phyloP scores from a whole-genome alignment of 2,797 vertebrate genomes.

The Melanotaenia nigrans region DNA sequence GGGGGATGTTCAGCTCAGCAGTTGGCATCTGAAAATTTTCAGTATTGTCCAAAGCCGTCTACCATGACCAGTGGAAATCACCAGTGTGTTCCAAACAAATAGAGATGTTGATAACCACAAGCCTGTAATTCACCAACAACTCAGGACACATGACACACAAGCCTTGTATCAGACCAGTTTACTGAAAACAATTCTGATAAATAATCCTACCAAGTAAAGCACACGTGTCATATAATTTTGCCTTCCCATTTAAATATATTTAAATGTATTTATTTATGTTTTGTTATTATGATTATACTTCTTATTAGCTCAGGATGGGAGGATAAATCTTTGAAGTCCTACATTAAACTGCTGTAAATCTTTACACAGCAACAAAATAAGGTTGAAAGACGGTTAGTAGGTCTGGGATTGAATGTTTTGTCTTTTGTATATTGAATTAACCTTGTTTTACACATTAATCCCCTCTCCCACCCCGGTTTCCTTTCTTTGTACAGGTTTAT shows the following conservation, averaged over 20 bases:
- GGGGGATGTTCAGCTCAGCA: too few species aligned
- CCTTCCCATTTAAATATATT: neutral
- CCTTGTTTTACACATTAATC: neutral
- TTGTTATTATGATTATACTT: neutral
- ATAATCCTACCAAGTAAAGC: neutral
- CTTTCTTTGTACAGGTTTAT: constrained; percentile 84
- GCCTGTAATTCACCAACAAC: too few species aligned
- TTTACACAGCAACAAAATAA: neutral
- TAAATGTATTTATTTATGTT: neutral
- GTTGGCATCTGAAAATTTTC: too few species aligned
- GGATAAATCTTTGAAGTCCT: neutral
- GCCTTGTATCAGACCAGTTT: neutral
- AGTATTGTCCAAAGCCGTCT: too few species aligned
- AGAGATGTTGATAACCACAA: too few species aligned
- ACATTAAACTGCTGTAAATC: neutral
- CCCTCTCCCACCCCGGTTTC: neutral
- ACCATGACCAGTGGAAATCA: too few species aligned
- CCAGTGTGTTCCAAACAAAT: too few species aligned
- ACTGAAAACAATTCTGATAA: neutral
- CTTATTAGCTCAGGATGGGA: neutral
- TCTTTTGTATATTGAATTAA: neutral
- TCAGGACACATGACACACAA: too few species aligned
- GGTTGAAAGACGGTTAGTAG: neutral
- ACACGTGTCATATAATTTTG: neutral
- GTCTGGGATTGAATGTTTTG: neutral